phyloP scores from a whole-genome alignment of 1,140 invertebrate species.

The Lordiphosa mommai region DNA sequence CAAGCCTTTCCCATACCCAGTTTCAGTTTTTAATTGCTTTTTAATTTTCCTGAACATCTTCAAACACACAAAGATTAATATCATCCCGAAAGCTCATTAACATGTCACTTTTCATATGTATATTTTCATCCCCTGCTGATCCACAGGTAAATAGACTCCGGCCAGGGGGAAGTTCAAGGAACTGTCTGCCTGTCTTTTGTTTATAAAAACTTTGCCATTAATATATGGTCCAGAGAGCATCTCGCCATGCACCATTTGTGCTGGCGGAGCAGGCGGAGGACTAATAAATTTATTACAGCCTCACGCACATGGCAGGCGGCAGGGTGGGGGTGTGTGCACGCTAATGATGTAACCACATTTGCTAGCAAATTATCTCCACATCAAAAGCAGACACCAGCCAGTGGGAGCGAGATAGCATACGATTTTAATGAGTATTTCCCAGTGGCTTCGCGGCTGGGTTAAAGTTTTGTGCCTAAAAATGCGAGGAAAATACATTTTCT shows the following conservation, averaged over 20 bases:
- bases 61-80: conserved; percentile 53
- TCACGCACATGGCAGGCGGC: conserved; percentile 18
- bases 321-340: conserved; percentile 22
- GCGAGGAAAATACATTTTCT: neutral
- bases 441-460: conserved; percentile 33
- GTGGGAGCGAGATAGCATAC: conserved; percentile 8
- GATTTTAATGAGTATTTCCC: conserved; percentile 71
- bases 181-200: conserved; percentile 24
- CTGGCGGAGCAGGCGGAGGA: conserved; percentile 1
- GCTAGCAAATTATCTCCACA: conserved; percentile 70
- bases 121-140: conserved; percentile 12
- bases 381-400: conserved; percentile 26
- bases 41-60: conserved; percentile 29
- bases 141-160: conserved; percentile 7
- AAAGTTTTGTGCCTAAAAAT: conserved; percentile 29
- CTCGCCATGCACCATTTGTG: conserved; percentile 63
- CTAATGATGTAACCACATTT: conserved; percentile 76
- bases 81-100: conserved; percentile 64
- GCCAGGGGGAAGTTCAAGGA: conserved; percentile 61
- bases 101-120: conserved; percentile 67
- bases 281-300: conserved; percentile 72
- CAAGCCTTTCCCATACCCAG: conserved; percentile 14
- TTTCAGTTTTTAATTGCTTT: conserved; percentile 38
- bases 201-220: conserved; percentile 35
- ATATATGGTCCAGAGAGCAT: conserved; percentile 44